These are phyloP conservation scores for Achroia grisella DNA, from an alignment of 1,140 invertebrate genomes.

Conservation along the genomic window DNA sequence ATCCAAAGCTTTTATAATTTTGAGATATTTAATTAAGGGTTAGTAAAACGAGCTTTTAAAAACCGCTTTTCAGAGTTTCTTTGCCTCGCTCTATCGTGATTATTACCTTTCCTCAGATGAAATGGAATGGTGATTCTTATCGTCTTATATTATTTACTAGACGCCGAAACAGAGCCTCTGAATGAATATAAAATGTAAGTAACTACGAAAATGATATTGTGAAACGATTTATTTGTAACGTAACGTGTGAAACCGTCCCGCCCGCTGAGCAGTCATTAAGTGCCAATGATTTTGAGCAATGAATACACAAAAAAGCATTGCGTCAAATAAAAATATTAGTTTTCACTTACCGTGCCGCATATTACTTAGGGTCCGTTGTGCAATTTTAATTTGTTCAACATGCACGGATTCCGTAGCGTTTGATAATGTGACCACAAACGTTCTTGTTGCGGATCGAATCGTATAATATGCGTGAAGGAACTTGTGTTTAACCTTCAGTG, in stretches of 20 bases:
- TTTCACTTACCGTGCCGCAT: background rate
- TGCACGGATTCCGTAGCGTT: conserved; percentile 2
- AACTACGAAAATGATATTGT: background rate
- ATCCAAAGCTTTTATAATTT: no score
- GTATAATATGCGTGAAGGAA: conserved; percentile 4
- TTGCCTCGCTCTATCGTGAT: no score
- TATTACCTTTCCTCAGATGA: no score
- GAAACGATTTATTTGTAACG: no score
- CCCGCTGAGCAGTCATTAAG: background rate
- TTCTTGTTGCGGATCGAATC: conserved; percentile 4
- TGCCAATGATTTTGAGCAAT: conserved; percentile 1
- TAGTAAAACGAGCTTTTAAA: no score
- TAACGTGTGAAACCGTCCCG: background rate
- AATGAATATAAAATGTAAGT: background rate
- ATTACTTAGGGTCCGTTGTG: no score
- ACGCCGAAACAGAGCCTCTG: no score
- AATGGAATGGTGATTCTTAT: no score
- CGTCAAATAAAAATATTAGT: conserved; percentile 1
- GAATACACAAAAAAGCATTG: background rate
- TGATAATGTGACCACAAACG: background rate
- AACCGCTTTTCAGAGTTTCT: no score
- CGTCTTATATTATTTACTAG: no score
- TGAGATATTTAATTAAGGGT: no score
- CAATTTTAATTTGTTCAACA: background rate
- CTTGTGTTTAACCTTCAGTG: no score